Conservation (phyloP, 2,888 invertebrate genomes). For the Leptopilina myrica region DNA sequence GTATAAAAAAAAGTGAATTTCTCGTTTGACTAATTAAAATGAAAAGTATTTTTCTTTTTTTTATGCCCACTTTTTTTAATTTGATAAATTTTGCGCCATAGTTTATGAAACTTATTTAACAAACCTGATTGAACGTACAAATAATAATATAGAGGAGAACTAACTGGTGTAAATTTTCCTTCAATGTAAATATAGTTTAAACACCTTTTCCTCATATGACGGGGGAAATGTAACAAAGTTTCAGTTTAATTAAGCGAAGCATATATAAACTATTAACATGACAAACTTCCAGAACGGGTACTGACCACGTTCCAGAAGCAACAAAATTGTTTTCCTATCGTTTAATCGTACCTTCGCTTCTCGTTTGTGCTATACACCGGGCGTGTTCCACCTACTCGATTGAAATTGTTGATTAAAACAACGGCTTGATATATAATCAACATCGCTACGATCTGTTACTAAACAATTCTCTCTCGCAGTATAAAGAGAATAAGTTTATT, state of each 20-base stretch:
- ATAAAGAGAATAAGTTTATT: no score
- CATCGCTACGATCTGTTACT: constrained; percentile 11
- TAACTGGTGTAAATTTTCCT: constrained; percentile 31
- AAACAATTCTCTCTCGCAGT: not conserved
- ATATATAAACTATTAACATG: constrained; percentile 40
- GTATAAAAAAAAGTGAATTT: not conserved
- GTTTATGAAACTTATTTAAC: not conserved
- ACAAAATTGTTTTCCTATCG: constrained; percentile 63
- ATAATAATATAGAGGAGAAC: not conserved
- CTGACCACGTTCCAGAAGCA: constrained; percentile 51
- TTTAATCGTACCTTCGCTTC: constrained; percentile 58
- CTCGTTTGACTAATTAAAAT: not conserved
- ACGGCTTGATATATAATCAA: constrained; percentile 51
- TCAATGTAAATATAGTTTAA: constrained; percentile 7
- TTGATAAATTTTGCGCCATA: not conserved
- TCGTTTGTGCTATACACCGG: constrained; percentile 42
- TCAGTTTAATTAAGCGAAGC: constrained; percentile 38
- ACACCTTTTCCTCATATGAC: not conserved
- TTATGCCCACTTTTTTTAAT: not conserved
- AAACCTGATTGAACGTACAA: not conserved
- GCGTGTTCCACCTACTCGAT: constrained; percentile 53
- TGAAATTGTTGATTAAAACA: constrained; percentile 60
- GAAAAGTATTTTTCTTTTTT: not conserved
- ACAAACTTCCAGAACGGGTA: constrained; percentile 8
- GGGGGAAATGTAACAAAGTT: constrained; percentile 35